Evolutionary conservation across 2,888 invertebrate species (phyloP), one percentile per base, ranked within the genome.

Genomic region (Ditula angustiorana): DNA sequence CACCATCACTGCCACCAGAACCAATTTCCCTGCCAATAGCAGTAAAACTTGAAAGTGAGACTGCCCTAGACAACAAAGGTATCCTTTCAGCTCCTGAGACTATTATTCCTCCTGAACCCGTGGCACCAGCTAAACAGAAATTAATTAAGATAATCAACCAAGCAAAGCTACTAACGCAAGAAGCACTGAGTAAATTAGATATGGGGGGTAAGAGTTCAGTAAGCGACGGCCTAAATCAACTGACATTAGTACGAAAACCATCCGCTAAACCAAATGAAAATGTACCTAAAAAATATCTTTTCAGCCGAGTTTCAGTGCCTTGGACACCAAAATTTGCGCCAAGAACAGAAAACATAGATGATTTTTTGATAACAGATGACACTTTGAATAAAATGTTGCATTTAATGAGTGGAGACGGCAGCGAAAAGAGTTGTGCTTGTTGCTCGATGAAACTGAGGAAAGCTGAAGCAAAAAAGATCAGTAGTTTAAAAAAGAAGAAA

Each of bases 321-420:
- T 65, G 65, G 65, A 60, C 28, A 30, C 21, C 55, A 16, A 55
- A 13, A 23, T 50, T n/a, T 28, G 16, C 10, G 19, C 10, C 44
- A 10, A 49, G 5, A 24, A 41, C n/a, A 10, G 19, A 57, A 35
- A 35, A 55, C 30, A 44, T 59, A 5, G 70, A 71, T n/a, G 75
- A 77, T 8, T 65, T 64, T 53, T 70, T 80, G 11, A 70, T 81
- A 47, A 74, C 80, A 11, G 49, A 75, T 46, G 90, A 90, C 65
- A 84, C 90, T 7, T 76, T 91, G 1, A 80, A 84, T 55, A 90
- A 87, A 82, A 87, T 91, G 81, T 69, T 91, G 21, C 71, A 63
- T 59, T 21, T 86, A 16, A 73, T 87, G 56, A 63, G 67, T 21
- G 73, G 71, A 23, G 50, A 67, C 5, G 52, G 60, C 4, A n/a